Conservation (phyloP, 1,140 invertebrate genomes). For the Aphidius ervi region DNA sequence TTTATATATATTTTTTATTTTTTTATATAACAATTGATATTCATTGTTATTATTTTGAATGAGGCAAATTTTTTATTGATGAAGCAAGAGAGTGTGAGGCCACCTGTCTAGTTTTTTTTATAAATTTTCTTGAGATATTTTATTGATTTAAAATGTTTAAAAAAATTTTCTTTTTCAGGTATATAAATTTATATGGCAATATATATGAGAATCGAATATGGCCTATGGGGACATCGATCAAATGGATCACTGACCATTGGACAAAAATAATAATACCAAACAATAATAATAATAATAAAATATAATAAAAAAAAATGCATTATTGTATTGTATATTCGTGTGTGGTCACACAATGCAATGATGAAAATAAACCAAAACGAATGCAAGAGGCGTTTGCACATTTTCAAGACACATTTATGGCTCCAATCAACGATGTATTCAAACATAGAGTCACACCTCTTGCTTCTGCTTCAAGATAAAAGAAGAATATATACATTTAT, state of each 20-base stretch:
- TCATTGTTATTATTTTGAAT: too few relatives aligned
- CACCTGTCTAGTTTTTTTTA: too few relatives aligned
- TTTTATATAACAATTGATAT: too few relatives aligned
- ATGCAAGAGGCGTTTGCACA: constrained; percentile 32
- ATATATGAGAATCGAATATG: too few relatives aligned
- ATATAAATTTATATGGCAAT: too few relatives aligned
- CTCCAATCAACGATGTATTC: constrained; percentile 53
- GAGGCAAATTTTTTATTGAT: too few relatives aligned
- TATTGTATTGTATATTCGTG: constrained; percentile 19
- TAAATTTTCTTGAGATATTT: too few relatives aligned
- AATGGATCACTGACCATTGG: constrained; percentile 1
- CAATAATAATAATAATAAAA: constrained; percentile 3
- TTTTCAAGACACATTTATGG: constrained; percentile 50
- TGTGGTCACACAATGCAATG: constrained; percentile 28
- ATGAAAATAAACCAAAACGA: constrained; percentile 24
- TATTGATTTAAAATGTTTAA: too few relatives aligned
- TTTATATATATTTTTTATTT: background rate
- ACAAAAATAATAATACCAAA: background rate
- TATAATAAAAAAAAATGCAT: constrained; percentile 3
- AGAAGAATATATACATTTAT: background rate
- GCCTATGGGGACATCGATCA: constrained; percentile 18
- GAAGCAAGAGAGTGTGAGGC: too few relatives aligned
- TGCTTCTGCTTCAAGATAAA: constrained; percentile 31
- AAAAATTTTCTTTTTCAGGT: too few relatives aligned
- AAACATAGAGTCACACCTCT: constrained; percentile 49